These are phyloP conservation scores for Grapholita molesta DNA, from an alignment of 1,140 invertebrate species.

Conservation along the genomic window DNA sequence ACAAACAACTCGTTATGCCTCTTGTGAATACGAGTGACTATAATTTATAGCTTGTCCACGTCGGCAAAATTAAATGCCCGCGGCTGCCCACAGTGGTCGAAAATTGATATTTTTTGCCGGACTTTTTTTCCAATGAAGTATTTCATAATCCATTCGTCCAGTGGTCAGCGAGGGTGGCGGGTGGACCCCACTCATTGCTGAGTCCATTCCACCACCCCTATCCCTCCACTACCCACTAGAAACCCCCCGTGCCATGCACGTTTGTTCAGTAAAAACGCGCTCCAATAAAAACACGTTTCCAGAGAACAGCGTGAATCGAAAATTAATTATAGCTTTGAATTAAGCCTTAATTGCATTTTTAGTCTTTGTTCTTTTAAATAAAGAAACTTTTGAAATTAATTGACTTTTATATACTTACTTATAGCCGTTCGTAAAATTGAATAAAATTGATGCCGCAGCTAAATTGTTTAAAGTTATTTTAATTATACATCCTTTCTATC, in stretches of 20 bases:
- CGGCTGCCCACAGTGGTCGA: neutral
- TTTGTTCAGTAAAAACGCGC: constrained; percentile 51
- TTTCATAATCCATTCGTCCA: constrained; percentile 59
- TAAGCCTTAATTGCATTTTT: constrained; percentile 24
- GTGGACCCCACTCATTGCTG: constrained; percentile 27
- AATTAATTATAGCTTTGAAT: constrained; percentile 56
- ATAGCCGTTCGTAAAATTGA: neutral
- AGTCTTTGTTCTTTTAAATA: constrained; percentile 16
- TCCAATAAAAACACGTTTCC: constrained; percentile 43
- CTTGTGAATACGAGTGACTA: neutral
- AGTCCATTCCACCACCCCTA: constrained; percentile 40
- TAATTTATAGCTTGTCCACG: constrained; percentile 2
- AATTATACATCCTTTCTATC: too few species aligned
- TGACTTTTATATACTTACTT: neutral
- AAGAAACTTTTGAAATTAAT: constrained; percentile 4
- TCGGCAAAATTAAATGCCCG: constrained; percentile 10
- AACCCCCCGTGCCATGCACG: constrained; percentile 32
- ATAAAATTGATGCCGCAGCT: neutral
- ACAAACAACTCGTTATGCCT: neutral
- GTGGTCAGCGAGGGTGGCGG: constrained; percentile 40
- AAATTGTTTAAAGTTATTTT: too few species aligned
- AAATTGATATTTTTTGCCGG: constrained; percentile 31
- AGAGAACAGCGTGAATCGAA: constrained; percentile 49
- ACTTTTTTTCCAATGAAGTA: constrained; percentile 53
- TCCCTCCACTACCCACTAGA: constrained; percentile 17